phyloP scores from a whole-genome alignment of 2,113 vertebrate species.

The Collichthys lucidus region DNA sequence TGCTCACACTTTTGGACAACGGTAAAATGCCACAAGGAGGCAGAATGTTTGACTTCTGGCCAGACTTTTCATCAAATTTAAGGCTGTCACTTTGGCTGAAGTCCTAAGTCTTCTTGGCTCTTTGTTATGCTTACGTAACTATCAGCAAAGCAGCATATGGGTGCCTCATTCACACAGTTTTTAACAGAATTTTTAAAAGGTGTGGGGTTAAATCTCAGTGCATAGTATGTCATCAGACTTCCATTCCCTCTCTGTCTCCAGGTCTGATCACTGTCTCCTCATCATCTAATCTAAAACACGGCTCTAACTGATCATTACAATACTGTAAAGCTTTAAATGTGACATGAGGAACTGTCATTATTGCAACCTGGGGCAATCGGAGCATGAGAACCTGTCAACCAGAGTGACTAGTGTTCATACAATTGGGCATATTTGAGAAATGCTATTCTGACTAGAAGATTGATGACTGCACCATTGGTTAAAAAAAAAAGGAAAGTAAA shows the following conservation, averaged over 20 bases:
- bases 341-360: background rate
- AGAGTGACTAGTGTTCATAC: background rate
- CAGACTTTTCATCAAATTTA: conserved; percentile 50
- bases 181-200: conserved; percentile 33
- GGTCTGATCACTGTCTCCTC: background rate
- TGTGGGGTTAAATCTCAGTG: conserved; percentile 27
- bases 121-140: conserved; percentile 51
- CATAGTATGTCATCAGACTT: background rate
- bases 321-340: background rate
- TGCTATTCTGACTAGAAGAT: background rate
- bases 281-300: conserved; percentile 6
- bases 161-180: conserved; percentile 28
- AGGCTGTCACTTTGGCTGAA: conserved; percentile 37
- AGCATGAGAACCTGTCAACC: background rate
- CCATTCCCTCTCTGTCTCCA: background rate
- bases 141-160: conserved; percentile 22
- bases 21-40: conserved; percentile 18
- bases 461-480: background rate
- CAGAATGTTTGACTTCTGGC: conserved; percentile 16
- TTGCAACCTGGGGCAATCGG: background rate
- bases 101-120: conserved; percentile 49
- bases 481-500: background rate
- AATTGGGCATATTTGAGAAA: background rate
- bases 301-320: background rate
- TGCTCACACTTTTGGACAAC: conserved; percentile 4